Conservation (phyloP, 2,797 vertebrate species). For the Arvicola amphibius region DNA sequence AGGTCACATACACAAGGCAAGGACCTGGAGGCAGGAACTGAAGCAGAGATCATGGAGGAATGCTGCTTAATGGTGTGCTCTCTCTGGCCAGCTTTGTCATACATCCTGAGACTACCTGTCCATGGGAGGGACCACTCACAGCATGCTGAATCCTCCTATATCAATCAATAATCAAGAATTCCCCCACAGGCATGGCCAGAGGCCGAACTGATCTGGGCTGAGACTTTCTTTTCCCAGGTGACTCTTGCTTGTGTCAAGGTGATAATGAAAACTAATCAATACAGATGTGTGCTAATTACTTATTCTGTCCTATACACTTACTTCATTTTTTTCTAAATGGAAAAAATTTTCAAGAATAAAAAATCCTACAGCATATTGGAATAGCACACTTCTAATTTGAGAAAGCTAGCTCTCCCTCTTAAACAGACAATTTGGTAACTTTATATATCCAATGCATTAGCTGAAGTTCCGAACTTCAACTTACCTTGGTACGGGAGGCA, state of each 20-base stretch:
- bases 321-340: slow-evolving; percentile 3
- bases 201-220: neutral
- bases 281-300: slow-evolving; percentile 27
- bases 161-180: neutral
- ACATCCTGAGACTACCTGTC: neutral
- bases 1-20: neutral
- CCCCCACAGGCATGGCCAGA: neutral
- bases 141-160: neutral
- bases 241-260: neutral
- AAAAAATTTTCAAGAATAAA: slow-evolving; percentile 1
- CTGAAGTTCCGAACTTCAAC: neutral
- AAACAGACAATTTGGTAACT: neutral
- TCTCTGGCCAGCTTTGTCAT: neutral
- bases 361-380: neutral
- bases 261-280: neutral
- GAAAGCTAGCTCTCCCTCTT: neutral
- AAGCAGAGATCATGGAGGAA: neutral
- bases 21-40: neutral
- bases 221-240: neutral
- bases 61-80: neutral
- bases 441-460: neutral
- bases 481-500: neutral
- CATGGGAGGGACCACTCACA: neutral
- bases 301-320: slow-evolving; percentile 59
- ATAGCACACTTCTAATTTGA: slow-evolving; percentile 12